These are phyloP conservation scores for Eledona agricola DNA, from an alignment of 2,888 invertebrate genomes.

Conservation along the genomic window DNA sequence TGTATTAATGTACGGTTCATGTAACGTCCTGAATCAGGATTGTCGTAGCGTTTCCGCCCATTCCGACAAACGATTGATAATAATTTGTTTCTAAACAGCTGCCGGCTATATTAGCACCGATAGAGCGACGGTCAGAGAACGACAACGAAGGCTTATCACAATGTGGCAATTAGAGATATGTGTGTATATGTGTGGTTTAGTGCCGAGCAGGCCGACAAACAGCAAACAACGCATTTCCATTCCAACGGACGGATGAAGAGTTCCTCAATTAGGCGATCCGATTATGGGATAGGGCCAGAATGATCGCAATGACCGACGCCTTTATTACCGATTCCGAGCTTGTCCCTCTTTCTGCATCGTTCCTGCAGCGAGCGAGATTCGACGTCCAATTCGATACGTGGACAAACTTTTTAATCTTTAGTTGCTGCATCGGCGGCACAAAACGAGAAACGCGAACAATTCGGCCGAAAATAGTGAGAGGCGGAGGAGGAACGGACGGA, in stretches of 20 bases:
- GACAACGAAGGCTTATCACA: constrained; percentile 22
- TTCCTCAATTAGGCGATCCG: too few relatives aligned
- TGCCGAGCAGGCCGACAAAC: too few relatives aligned
- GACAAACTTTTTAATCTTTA: constrained; percentile 37
- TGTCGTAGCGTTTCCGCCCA: constrained; percentile 1
- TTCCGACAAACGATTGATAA: constrained; percentile 5
- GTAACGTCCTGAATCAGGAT: not conserved
- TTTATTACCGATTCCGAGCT: constrained; percentile 10
- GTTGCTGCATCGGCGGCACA: constrained; percentile 19
- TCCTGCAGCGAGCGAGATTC: constrained; percentile 20
- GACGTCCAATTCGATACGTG: constrained; percentile 37
- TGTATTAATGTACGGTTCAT: not conserved
- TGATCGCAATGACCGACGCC: too few relatives aligned
- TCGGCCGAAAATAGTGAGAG: not conserved
- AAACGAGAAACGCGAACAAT: not conserved
- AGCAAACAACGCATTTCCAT: too few relatives aligned
- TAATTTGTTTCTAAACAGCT: constrained; percentile 38
- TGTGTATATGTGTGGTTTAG: too few relatives aligned
- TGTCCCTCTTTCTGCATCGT: constrained; percentile 18
- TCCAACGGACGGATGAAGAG: too few relatives aligned
- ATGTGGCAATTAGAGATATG: too few relatives aligned
- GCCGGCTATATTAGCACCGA: constrained; percentile 28
- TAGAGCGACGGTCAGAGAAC: constrained; percentile 11
- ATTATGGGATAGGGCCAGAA: too few relatives aligned
- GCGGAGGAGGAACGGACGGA: not conserved